Evolutionary conservation across 35 echinoderm and acorn worm species (phyloP).

Genomic region (Strongylocentrotus purpuratus): DNA sequence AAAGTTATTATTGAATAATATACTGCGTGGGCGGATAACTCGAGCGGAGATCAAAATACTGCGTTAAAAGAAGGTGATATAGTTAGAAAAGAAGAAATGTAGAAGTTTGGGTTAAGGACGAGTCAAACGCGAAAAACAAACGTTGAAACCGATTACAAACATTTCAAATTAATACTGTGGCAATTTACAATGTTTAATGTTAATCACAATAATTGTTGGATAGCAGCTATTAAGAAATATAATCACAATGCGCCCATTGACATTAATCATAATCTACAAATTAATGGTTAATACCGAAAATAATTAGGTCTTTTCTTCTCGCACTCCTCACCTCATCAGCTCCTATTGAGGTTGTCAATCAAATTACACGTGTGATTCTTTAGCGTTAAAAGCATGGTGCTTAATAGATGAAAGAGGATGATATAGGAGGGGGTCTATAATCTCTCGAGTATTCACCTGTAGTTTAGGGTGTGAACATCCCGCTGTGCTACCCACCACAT

Average conservation of each 20-base stretch:
- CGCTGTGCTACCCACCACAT: conserved; percentile 21
- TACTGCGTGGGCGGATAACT: too few relatives aligned
- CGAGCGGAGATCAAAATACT: too few relatives aligned
- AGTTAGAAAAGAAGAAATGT: too few relatives aligned
- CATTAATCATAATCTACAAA: background rate
- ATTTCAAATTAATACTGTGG: too few relatives aligned
- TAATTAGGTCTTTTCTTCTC: background rate
- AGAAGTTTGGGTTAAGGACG: too few relatives aligned
- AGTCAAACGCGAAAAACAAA: too few relatives aligned
- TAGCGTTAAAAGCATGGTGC: background rate
- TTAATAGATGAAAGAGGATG: background rate
- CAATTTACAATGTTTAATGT: too few relatives aligned
- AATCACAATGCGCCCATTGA: background rate
- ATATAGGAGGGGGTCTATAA: background rate
- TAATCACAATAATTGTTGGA: too few relatives aligned
- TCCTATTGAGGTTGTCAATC: conserved; percentile 7
- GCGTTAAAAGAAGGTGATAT: too few relatives aligned
- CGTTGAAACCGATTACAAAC: too few relatives aligned
- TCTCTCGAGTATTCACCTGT: conserved; percentile 21
- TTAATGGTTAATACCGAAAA: background rate
- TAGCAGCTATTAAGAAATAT: background rate
- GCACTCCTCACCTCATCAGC: background rate
- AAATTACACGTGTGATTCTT: background rate
- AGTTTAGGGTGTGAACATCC: conserved; percentile 26
- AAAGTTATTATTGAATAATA: too few relatives aligned